phyloP scores from a whole-genome alignment of 1,140 invertebrate genomes.

The Nixonia krombeini region DNA sequence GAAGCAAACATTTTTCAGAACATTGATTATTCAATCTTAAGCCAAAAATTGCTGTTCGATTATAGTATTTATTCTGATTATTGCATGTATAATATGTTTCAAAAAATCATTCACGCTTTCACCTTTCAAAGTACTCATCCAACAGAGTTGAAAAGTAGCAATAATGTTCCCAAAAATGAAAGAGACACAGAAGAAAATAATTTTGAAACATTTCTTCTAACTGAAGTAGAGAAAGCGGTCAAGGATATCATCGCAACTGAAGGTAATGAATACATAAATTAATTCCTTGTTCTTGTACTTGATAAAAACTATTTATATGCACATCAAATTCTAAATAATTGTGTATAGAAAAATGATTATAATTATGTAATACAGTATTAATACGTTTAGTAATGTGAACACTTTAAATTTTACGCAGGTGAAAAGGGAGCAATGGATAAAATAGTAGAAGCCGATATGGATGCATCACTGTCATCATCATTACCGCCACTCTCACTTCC shows the following conservation, averaged over 20 bases:
- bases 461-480: too few species aligned
- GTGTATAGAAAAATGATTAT: too few species aligned
- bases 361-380: too few species aligned
- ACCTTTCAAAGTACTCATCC: conserved; percentile 12
- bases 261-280: conserved; percentile 24
- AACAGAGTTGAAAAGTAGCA: too few species aligned
- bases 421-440: too few species aligned
- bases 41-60: not conserved
- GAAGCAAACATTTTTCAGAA: not conserved
- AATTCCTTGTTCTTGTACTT: too few species aligned
- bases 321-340: too few species aligned
- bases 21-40: conserved; percentile 11
- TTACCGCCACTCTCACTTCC: too few species aligned
- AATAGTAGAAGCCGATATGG: too few species aligned
- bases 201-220: conserved; percentile 49
- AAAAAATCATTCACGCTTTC: conserved; percentile 17
- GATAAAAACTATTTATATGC: too few species aligned
- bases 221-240: conserved; percentile 44
- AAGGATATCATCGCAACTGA: conserved; percentile 10
- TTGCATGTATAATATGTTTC: not conserved
- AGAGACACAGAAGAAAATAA: conserved; percentile 23
- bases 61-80: not conserved
- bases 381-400: too few species aligned
- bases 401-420: too few species aligned
- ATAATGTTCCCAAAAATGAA: conserved; percentile 18